These are phyloP conservation scores for Galbula dea DNA, from an alignment of 2,113 vertebrate genomes.

Conservation along the genomic window DNA sequence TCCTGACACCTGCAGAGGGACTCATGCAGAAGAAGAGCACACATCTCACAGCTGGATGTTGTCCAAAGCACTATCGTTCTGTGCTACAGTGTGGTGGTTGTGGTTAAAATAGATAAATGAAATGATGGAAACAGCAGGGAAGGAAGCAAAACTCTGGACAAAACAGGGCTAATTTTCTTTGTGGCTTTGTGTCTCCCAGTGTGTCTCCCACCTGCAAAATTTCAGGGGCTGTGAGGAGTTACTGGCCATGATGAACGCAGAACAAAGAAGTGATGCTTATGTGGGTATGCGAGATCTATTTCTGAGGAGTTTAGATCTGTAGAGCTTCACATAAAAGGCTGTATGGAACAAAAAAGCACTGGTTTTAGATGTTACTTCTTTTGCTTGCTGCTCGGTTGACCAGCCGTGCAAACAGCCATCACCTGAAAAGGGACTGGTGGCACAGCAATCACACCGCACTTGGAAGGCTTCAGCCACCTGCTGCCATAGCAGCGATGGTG, in stretches of 20 bases:
- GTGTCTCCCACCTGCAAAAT: neutral
- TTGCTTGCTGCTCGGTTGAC: rapidly evolving
- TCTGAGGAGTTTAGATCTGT: neutral
- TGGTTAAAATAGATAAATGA: neutral
- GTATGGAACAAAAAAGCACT: neutral
- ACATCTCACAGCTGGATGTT: neutral
- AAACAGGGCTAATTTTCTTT: neutral
- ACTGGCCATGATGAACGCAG: neutral
- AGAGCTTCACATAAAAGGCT: neutral
- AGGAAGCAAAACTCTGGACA: neutral
- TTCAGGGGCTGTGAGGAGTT: neutral
- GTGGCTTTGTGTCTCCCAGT: neutral
- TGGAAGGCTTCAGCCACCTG: neutral
- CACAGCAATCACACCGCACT: rapidly evolving
- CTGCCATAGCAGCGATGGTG: rapidly evolving
- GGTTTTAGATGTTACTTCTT: neutral
- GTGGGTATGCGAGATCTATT: neutral
- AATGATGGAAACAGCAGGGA: neutral
- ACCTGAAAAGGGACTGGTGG: neutral
- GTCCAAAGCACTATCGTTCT: neutral
- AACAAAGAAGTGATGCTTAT: neutral
- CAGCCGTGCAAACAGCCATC: neutral
- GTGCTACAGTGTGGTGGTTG: neutral
- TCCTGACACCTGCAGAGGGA: constrained; percentile 30
- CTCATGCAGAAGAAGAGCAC: neutral